Base-by-base conservation (phyloP, 2,113 vertebrate species). In the Sinocyclocheilus rhinocerous region DNA sequence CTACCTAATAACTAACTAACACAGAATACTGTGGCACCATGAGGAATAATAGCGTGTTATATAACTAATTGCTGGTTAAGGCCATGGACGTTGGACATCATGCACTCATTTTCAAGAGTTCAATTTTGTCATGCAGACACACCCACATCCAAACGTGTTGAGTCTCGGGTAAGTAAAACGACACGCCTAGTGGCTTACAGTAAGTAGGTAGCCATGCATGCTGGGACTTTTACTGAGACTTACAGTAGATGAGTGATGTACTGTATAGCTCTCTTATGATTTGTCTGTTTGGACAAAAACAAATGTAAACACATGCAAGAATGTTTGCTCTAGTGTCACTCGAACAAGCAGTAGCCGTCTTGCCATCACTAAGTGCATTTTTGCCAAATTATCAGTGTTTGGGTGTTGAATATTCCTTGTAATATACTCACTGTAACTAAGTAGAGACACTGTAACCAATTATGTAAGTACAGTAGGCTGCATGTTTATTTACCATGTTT, bases 261-360 rank as follows among this genome's bases (percentile, higher is more conserved):
- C 33, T 45, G 42, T 16, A 15, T 61, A 29, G 13, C 42, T 76
- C 20, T 20, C 57, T 57, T 78, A 22, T 12, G 18, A 20, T 57
- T 36, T 36, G 15, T 8, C 29, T 6, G 4, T 29, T 55, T 15
- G 13, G 3, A 15, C 16, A 0, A 29, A 55, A 55, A 39, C 2
- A 73, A 42, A 61, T 57, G 50, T 57, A 57, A 77, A 78, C 33
- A 15, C 29, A 61, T 80, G 77, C 77, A 61, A 15, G 55, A 79
- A 61, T 61, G 77, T 36, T 4, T 57, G 52, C 50, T 36, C 42
- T 48, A 20, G 26, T 33, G n/a, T 26, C 7, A 42, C 39, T 45
- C 9, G 42, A 45, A 11, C 11, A 61, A 39, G 77, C 22, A 24
- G 55, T 80, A 7, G 45, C 20, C 1, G 24, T 4, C 33, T 42